Percentiles rank a stretch among this genome's conserved stretches.
Evolutionary conservation across 2,888 invertebrate genomes (phyloP).

Genomic region (Caradrina clavipalpis): DNA sequence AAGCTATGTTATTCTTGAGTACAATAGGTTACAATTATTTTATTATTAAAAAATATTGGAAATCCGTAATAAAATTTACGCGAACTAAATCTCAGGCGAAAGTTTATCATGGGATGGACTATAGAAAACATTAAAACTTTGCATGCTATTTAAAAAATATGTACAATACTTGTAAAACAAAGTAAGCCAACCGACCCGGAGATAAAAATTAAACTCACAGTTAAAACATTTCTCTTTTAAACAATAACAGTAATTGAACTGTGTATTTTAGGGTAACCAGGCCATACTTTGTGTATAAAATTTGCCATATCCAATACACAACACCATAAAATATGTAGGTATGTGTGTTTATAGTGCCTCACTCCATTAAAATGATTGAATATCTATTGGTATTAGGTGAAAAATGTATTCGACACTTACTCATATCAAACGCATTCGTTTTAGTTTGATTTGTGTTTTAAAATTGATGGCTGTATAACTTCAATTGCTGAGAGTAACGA

Average conservation of each 20-base stretch:
- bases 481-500: conserved; percentile 28
- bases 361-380: conserved; percentile 48
- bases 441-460: conserved; percentile 38
- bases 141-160: not conserved
- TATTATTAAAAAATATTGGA: too few relatives aligned
- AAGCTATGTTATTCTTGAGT: too few relatives aligned
- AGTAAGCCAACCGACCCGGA: conserved; percentile 9
- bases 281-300: conserved; percentile 25
- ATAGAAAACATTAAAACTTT: not conserved
- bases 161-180: not conserved
- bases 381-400: conserved; percentile 42
- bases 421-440: conserved; percentile 42
- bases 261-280: conserved; percentile 40
- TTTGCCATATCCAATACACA: conserved; percentile 34
- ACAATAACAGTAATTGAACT: conserved; percentile 16
- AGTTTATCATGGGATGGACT: too few relatives aligned
- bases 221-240: conserved; percentile 33
- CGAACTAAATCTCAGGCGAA: too few relatives aligned
- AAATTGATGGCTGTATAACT: conserved; percentile 20
- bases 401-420: conserved; percentile 33
- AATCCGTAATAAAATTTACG: too few relatives aligned
- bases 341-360: conserved; percentile 54
- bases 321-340: conserved; percentile 50
- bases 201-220: conserved; percentile 26
- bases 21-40: too few relatives aligned